A percentile compares a stretch with the other conserved stretches of the same genome.
These are phyloP conservation scores for Meandrusa payeni DNA, from an alignment of 2,888 invertebrate genomes.

Conservation along the genomic window DNA sequence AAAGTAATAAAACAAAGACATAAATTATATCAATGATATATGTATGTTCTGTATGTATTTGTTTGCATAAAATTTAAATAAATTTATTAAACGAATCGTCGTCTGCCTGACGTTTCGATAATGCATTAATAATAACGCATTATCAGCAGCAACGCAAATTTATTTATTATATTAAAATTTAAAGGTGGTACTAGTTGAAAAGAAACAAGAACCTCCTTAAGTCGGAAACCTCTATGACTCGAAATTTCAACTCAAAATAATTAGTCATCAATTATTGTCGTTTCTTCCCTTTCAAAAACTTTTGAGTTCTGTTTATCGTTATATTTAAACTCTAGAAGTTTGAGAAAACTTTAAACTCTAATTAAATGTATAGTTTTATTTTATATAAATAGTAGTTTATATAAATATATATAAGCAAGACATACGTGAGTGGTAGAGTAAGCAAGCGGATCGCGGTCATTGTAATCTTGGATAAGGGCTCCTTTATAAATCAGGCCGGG, in stretches of 20 bases:
- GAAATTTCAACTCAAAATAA: too few species aligned
- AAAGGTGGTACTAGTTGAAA: too few species aligned
- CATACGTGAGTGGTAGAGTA: slow-evolving; percentile 61
- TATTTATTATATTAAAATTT: too few species aligned
- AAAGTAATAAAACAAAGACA: slow-evolving; percentile 1
- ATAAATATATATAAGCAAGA: slow-evolving; percentile 20
- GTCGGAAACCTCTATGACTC: too few species aligned
- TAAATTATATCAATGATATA: slow-evolving; percentile 12
- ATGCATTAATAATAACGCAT: slow-evolving; percentile 11
- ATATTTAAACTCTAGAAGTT: too few species aligned
- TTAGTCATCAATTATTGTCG: too few species aligned
- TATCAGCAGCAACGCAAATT: background rate
- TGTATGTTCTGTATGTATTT: slow-evolving; percentile 9
- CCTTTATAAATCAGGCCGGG: slow-evolving; percentile 73
- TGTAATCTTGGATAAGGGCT: slow-evolving; percentile 81
- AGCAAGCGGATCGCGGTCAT: slow-evolving; percentile 78
- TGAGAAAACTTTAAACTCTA: too few species aligned
- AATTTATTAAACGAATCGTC: slow-evolving; percentile 10
- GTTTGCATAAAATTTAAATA: slow-evolving; percentile 17
- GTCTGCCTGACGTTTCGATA: slow-evolving; percentile 8
- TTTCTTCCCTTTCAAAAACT: too few species aligned
- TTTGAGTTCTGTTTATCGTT: too few species aligned
- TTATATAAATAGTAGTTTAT: too few species aligned
- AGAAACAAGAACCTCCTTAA: too few species aligned
- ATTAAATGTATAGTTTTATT: too few species aligned